Percentiles rank a stretch among this genome's conserved stretches.
phyloP scores from a whole-genome alignment of 2,888 invertebrate genomes.

The Heliconius erato region DNA sequence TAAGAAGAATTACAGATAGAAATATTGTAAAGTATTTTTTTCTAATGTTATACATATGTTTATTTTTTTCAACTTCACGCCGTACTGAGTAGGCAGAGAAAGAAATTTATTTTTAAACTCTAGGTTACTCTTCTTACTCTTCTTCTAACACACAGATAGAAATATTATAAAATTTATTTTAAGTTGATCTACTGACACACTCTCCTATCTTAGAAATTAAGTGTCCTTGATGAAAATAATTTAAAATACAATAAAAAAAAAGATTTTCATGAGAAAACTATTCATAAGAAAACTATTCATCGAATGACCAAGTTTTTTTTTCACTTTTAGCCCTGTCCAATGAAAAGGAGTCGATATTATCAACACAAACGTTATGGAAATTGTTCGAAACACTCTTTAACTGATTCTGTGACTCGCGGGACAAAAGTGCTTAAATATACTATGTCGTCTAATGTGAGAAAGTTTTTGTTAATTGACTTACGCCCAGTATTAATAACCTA shows the following conservation, averaged over 20 bases:
- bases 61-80: too few species aligned
- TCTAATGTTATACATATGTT: background rate
- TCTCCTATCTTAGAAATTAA: too few species aligned
- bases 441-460: conserved; percentile 25
- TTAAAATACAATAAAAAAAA: too few species aligned
- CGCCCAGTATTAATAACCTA: too few species aligned
- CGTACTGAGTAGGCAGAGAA: background rate
- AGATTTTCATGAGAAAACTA: too few species aligned
- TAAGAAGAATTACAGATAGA: conserved; percentile 38
- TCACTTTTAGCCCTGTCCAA: conserved; percentile 25
- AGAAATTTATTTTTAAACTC: background rate
- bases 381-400: background rate
- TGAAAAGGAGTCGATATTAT: conserved; percentile 30
- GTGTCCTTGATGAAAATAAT: too few species aligned
- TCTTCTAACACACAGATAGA: too few species aligned
- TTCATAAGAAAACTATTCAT: too few species aligned
- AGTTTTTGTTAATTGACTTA: background rate
- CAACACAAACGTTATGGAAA: conserved; percentile 23
- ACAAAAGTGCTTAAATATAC: background rate
- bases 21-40: conserved; percentile 26
- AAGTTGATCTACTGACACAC: too few species aligned
- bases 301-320: too few species aligned
- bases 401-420: background rate
- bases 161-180: too few species aligned
- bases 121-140: too few species aligned